These are phyloP conservation scores for Halcyon malimbica DNA, from an alignment of 2,113 vertebrate genomes.

Conservation along the genomic window DNA sequence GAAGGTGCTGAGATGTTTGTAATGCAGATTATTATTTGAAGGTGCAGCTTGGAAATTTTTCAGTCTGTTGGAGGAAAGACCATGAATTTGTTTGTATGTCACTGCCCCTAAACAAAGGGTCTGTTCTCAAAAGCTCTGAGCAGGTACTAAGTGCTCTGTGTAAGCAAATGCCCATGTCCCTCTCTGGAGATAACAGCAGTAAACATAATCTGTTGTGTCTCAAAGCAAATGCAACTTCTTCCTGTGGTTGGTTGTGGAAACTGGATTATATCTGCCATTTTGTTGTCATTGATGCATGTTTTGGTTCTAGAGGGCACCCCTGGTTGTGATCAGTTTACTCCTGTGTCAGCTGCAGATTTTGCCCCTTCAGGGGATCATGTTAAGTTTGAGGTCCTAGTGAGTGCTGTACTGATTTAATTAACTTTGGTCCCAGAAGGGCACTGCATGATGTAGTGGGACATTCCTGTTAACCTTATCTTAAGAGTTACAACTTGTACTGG, in stretches of 20 bases:
- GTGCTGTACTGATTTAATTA: neutral
- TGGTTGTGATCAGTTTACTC: neutral
- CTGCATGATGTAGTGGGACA: neutral
- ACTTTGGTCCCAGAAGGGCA: neutral
- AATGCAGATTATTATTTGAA: neutral
- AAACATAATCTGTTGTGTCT: neutral
- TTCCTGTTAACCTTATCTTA: neutral
- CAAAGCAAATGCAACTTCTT: neutral
- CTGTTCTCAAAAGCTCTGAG: neutral
- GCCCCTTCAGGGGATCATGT: accelerated
- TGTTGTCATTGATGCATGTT: neutral
- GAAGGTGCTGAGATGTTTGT: neutral
- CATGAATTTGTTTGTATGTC: neutral
- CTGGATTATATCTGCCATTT: neutral
- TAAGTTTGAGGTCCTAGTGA: neutral
- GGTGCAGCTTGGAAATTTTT: neutral
- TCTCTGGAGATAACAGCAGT: neutral
- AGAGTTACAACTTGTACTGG: neutral
- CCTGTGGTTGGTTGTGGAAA: neutral
- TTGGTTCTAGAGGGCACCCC: neutral
- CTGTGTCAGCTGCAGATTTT: neutral
- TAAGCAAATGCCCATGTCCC: neutral
- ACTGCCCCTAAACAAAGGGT: neutral
- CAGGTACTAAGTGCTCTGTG: neutral
- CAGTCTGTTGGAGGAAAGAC: neutral